Base-by-base conservation (phyloP, 2,888 invertebrate genomes). In the Brachyptera putata region DNA sequence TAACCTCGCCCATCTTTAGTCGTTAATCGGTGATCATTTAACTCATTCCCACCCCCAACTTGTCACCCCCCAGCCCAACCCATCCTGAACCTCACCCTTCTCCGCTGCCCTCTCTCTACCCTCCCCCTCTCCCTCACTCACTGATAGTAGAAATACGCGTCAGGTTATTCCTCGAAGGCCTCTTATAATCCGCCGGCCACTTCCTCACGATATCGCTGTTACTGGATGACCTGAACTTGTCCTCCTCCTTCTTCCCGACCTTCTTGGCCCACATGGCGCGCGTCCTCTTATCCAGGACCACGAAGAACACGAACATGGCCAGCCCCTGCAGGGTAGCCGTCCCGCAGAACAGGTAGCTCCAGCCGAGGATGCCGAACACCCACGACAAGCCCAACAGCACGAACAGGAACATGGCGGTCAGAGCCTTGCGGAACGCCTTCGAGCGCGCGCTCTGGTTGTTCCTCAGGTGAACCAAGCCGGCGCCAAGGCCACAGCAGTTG, bases 381-480 rank as follows among this genome's bases (percentile, higher is more conserved):
- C 64, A 64, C 3, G 64, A 58, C 7, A 64, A 49, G 1, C 64
- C 64, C 5, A 64, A 61, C 9, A 64, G 57, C 21, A 63, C 61
- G 24, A 61, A 64, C 11, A 64, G 53, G 41, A 64, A 61, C 7
- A 64, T 13, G 2, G 53, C 58, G 7, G 61, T 57, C 14, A 41
- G 30, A 4, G 63, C 41, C 22, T 58, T 58, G 9, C 60, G 22
- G 1, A 53, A 16, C 11, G 61, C 61, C 25, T 56, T 11, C 9
- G 34, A 25, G n/a, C 58, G 58, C 25, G 18, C 11, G 24, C 3
- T 26, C 21, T 60, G 55, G 37, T 56, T 36, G 26, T 37, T 37
- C 7, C 80, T 77, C 13, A 34, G 13, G 4, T 48, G 43, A 63
- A 77, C 74, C 63, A 80, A 76, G 46, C 80, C 78, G 36, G 83